phyloP scores from a whole-genome alignment of 2,888 invertebrate genomes.

The Orgyia antiqua region DNA sequence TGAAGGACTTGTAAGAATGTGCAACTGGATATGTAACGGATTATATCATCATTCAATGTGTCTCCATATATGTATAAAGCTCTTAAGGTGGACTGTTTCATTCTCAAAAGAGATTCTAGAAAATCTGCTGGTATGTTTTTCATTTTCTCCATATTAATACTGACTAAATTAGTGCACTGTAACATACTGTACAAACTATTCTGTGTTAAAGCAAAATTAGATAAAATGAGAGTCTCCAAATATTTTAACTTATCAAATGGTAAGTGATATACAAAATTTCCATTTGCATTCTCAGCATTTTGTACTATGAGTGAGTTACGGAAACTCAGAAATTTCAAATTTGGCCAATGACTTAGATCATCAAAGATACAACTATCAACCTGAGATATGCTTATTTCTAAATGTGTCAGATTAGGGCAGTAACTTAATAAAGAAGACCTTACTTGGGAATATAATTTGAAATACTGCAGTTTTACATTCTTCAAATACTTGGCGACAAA shows the following conservation, averaged over 20 bases:
- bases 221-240: constrained; percentile 64
- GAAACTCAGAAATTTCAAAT: constrained; percentile 71
- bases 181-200: constrained; percentile 70
- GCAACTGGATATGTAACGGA: constrained; percentile 64
- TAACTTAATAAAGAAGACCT: constrained; percentile 68
- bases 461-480: constrained; percentile 75
- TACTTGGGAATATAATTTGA: constrained; percentile 73
- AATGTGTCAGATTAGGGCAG: constrained; percentile 71
- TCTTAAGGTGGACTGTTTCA: constrained; percentile 57
- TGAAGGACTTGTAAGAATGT: constrained; percentile 62
- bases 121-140: constrained; percentile 73
- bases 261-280: constrained; percentile 69
- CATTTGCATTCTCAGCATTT: constrained; percentile 63
- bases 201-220: constrained; percentile 71
- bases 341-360: constrained; percentile 69
- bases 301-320: constrained; percentile 72
- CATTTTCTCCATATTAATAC: constrained; percentile 76
- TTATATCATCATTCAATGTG: constrained; percentile 70
- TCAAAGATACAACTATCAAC: constrained; percentile 75
- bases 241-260: constrained; percentile 68
- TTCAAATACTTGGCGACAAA: constrained; percentile 73
- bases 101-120: constrained; percentile 61
- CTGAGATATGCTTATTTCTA: constrained; percentile 77
- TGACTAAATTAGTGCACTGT: constrained; percentile 64
- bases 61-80: constrained; percentile 72